Evolutionary conservation across 2,888 invertebrate species (phyloP), one percentile per base, ranked within the genome.

Genomic region (Cheilosia vulpina): DNA sequence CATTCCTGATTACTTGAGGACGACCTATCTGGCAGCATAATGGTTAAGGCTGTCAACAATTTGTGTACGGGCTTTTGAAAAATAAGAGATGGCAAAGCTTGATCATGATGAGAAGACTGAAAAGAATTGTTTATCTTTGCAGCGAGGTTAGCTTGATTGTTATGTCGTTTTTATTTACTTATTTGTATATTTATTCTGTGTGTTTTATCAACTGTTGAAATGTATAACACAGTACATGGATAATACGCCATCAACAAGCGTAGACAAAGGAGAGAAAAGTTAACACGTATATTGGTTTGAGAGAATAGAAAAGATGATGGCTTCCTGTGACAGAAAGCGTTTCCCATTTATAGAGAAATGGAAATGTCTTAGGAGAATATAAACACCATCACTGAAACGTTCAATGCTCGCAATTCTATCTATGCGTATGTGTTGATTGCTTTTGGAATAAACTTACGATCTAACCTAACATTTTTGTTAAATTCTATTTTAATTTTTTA

Each of bases 61-160:
- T 27, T 65, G 63, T 73, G 73, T 47, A 53, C 7, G 53, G 17
- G 27, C 34, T 55, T 47, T 63, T 63, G 24, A 63, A 38, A 55
- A 53, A n/a, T 5, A n/a, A 45, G n/a, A 17, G 7, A 17, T 19
- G 31, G 15, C 43, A 45, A 34, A 24, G 31, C 55, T 47, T 55
- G n/a, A 65, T 65, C 19, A 27, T 62, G 19, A 53, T 21, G 27
- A 58, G 50, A n/a, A 65, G 34, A 45, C 45, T 45, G 17, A 34
- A 6, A 27, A 47, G 24, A 57, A 47, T 65, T 63, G 21, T 15
- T 66, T 76, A 38, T 75, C 19, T 57, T 53, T 69, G 17, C 41
- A 69, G 72, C 78, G 72, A 72, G 72, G 72, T 79, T 72, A 72
- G 65, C 41, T 71, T 72, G 78, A 79, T 79, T 72, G 78, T 79